Evolutionary conservation across 1,140 invertebrate genomes (phyloP), one percentile per base, ranked within the genome.

Genomic region (Megalopta genalis): DNA sequence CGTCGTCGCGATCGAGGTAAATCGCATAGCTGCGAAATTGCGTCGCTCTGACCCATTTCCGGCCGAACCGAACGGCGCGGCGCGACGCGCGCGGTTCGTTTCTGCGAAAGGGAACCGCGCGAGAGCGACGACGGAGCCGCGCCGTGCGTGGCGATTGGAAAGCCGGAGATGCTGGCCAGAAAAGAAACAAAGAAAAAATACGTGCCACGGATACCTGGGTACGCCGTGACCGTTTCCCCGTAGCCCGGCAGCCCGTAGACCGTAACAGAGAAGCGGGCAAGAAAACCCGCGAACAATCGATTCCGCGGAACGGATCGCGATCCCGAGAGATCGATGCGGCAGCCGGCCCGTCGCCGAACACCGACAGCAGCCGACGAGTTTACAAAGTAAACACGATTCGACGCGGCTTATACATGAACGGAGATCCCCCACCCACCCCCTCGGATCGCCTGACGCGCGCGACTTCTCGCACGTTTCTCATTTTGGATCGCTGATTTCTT

Each of bases 341-440:
- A 57, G 32, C 18, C 49, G 69, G 14, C 39, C 64, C n/a, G 57
- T 67, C 80, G 70, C 52, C 70, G 63, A 75, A 54, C 5, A 54
- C 71, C 23, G 71, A 16, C 54, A 76, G 67, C 54, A 76, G 67
- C 75, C 77, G 64, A 84, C 77, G 72, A 81, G 85, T 83, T 86
- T 87, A 85, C 86, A 86, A 67, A 87, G 86, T 87, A 87, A 87
- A 88, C 83, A 84, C 76, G 72, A 86, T 82, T 87, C 86, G 82
- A 80, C 57, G 84, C 81, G 81, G 71, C 27, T 77, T 82, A 10
- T 85, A 85, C 75, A 67, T 54, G 52, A 3, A 4, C 52, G 0
- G 52, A 1, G 6, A 21, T 18, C 6, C 52, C 5, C 52, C 21
- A 0, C 54, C 54, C 4, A n/a, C 54, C 18, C 18, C n/a, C 54